These are phyloP conservation scores for Phaonia tiefii DNA, from an alignment of 2,888 invertebrate genomes.

Conservation along the genomic window DNA sequence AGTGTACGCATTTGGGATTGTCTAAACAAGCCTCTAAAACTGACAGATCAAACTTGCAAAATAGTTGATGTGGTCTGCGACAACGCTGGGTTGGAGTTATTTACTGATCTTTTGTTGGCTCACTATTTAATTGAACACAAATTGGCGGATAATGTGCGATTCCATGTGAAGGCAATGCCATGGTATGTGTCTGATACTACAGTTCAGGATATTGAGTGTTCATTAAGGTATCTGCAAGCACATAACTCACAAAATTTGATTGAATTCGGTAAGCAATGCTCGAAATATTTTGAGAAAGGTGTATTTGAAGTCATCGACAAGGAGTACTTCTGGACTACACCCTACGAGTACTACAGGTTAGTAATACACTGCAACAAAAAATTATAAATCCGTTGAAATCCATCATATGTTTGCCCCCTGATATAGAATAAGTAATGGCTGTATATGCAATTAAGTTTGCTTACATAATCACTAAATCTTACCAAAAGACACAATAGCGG, in stretches of 20 bases:
- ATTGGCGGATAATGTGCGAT: constrained; percentile 85
- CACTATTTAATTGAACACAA: constrained; percentile 86
- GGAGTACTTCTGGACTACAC: constrained; percentile 94
- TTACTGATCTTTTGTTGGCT: constrained; percentile 93
- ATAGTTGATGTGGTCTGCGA: constrained; percentile 92
- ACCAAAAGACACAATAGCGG: too few species aligned
- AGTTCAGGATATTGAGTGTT: constrained; percentile 87
- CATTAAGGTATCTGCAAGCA: constrained; percentile 81
- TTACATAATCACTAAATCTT: too few species aligned
- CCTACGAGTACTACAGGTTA: constrained; percentile 85
- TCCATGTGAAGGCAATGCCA: constrained; percentile 93
- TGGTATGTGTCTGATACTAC: constrained; percentile 98
- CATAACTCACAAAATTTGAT: constrained; percentile 74
- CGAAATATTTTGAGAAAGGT: constrained; percentile 81
- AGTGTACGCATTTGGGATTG: constrained; percentile 83
- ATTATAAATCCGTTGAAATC: too few species aligned
- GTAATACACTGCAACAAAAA: too few species aligned
- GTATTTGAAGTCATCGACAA: constrained; percentile 80
- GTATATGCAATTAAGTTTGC: too few species aligned
- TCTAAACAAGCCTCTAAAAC: constrained; percentile 61
- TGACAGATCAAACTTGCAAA: constrained; percentile 73
- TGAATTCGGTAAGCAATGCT: constrained; percentile 84
- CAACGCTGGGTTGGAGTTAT: constrained; percentile 96
- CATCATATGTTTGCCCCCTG: too few species aligned
- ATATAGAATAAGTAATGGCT: too few species aligned